phyloP scores from a whole-genome alignment of 2,797 vertebrate species.

The Urophycis tenuis region DNA sequence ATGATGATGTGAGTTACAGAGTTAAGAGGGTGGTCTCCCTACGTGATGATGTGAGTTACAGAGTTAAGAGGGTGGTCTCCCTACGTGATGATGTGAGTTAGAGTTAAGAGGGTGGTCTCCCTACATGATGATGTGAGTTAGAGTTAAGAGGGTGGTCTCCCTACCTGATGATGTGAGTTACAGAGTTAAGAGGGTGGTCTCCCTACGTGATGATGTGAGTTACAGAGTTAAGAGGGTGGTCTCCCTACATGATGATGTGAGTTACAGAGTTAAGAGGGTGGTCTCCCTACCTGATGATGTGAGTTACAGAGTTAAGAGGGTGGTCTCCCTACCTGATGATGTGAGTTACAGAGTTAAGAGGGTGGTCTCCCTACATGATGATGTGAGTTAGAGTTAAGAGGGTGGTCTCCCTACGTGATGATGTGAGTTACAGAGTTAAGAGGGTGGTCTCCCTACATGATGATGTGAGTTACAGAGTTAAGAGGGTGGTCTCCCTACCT shows the following conservation, averaged over 20 bases:
- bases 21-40: too few species aligned
- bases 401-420: slow-evolving; percentile 79
- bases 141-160: too few species aligned
- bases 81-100: slow-evolving; percentile 82
- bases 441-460: slow-evolving; percentile 80
- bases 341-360: too few species aligned
- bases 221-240: too few species aligned
- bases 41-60: slow-evolving; percentile 82
- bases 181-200: too few species aligned
- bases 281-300: slow-evolving; percentile 79
- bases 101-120: too few species aligned
- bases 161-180: slow-evolving; percentile 82
- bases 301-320: too few species aligned
- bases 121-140: slow-evolving; percentile 82
- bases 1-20: slow-evolving; percentile 76
- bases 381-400: too few species aligned
- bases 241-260: slow-evolving; percentile 80
- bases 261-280: too few species aligned
- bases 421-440: too few species aligned
- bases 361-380: slow-evolving; percentile 79
- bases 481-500: slow-evolving; percentile 78
- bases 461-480: too few species aligned
- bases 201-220: slow-evolving; percentile 82
- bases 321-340: slow-evolving; percentile 79
- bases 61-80: too few species aligned